A percentile compares a stretch with the other conserved stretches of the same genome.
Conservation (phyloP, 2,888 invertebrate genomes). For the Tiliacea citrago region DNA sequence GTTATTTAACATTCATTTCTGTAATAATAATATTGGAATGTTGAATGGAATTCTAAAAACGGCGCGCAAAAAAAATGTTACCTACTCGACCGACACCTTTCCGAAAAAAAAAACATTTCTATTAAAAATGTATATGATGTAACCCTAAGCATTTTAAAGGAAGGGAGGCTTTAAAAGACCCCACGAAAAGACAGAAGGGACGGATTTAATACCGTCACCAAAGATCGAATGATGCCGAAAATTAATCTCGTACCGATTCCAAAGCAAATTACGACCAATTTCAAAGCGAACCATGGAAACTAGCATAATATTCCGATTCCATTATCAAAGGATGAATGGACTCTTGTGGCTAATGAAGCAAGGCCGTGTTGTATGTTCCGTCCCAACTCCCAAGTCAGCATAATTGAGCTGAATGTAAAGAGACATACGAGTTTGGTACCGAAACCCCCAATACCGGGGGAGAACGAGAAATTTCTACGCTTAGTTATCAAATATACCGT, state of each 20-base stretch:
- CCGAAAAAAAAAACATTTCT: slow-evolving; percentile 9
- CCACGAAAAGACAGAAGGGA: neutral
- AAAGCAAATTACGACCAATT: slow-evolving; percentile 5
- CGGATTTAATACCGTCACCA: neutral
- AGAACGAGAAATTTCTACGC: slow-evolving; percentile 21
- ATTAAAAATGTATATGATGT: neutral
- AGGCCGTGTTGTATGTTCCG: slow-evolving; percentile 4
- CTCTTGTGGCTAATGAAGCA: slow-evolving; percentile 14
- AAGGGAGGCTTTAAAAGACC: slow-evolving; percentile 16
- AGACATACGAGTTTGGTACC: neutral
- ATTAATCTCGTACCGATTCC: neutral
- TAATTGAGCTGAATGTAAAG: slow-evolving; percentile 5
- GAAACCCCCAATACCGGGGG: neutral
- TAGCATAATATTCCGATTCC: slow-evolving; percentile 8
- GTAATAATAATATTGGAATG: slow-evolving; percentile 18
- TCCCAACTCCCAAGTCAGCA: neutral
- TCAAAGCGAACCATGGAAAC: slow-evolving; percentile 3
- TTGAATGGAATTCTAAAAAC: neutral
- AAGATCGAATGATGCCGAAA: neutral
- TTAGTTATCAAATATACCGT: neutral
- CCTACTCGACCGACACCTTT: slow-evolving; percentile 10
- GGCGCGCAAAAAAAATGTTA: slow-evolving; percentile 19
- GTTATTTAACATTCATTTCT: neutral
- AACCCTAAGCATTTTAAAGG: neutral
- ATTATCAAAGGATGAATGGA: slow-evolving; percentile 26